phyloP scores from a whole-genome alignment of 2,113 vertebrate genomes.

The Pangasianodon hypophthalmus region DNA sequence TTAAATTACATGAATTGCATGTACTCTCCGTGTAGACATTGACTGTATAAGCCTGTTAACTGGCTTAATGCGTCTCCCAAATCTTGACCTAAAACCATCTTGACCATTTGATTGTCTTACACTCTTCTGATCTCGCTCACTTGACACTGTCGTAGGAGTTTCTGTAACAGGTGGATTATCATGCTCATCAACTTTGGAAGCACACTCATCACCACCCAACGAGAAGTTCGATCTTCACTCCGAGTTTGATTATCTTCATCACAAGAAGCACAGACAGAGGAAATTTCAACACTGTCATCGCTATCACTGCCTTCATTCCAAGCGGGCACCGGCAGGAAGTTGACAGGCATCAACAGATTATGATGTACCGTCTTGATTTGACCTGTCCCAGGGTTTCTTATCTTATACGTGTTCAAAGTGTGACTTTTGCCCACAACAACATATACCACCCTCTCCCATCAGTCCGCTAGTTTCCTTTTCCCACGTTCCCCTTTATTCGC shows the following conservation, averaged over 20 bases:
- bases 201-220: slow-evolving; percentile 1
- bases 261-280: not conserved
- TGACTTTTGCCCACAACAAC: not conserved
- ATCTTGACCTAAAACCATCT: not conserved
- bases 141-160: not conserved
- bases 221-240: not conserved
- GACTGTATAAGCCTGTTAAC: slow-evolving; percentile 32
- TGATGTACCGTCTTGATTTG: not conserved
- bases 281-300: not conserved
- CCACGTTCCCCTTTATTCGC: slow-evolving; percentile 39
- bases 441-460: slow-evolving; percentile 5
- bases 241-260: not conserved
- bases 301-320: not conserved
- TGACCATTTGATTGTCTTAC: not conserved
- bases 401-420: slow-evolving; percentile 8
- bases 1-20: not conserved
- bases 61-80: slow-evolving; percentile 16
- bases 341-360: slow-evolving; percentile 7
- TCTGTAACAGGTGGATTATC: not conserved
- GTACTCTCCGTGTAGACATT: not conserved
- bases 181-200: not conserved
- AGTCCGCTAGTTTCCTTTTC: slow-evolving; percentile 12
- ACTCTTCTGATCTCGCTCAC: not conserved
- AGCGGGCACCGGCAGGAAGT: not conserved
- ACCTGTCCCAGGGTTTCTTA: not conserved